These are phyloP conservation scores for Drosophila suzukii DNA, from an alignment of 1,140 invertebrate species.

Conservation along the genomic window DNA sequence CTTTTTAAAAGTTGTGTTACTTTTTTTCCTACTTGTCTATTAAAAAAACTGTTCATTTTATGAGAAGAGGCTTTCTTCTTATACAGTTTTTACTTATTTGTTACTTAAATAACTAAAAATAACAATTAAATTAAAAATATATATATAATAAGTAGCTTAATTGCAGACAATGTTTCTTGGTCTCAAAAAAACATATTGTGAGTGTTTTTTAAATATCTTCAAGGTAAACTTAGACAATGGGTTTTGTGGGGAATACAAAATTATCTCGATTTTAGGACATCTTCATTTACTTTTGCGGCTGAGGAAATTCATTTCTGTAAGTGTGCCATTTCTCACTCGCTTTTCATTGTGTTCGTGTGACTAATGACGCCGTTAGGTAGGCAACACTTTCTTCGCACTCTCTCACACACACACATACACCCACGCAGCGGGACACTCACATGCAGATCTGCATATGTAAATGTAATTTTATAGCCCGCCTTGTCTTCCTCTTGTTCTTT, in stretches of 20 bases:
- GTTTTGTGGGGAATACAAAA: conserved; percentile 7
- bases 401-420: not conserved
- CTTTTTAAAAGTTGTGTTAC: too few relatives aligned
- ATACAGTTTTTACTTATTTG: too few relatives aligned
- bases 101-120: too few relatives aligned
- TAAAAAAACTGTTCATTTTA: too few relatives aligned
- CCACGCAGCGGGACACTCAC: conserved; percentile 9
- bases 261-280: conserved; percentile 19
- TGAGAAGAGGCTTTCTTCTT: too few relatives aligned
- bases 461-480: conserved; percentile 47
- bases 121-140: not conserved
- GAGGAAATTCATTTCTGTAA: conserved; percentile 26
- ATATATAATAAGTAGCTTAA: not conserved
- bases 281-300: conserved; percentile 26
- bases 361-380: conserved; percentile 61
- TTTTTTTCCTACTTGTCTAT: too few relatives aligned
- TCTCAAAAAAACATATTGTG: conserved; percentile 2
- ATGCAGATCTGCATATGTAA: conserved; percentile 43
- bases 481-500: conserved; percentile 23
- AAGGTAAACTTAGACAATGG: conserved; percentile 14
- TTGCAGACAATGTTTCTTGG: too few relatives aligned
- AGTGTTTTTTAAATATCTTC: not conserved
- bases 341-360: conserved; percentile 9
- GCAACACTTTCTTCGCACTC: conserved; percentile 62
- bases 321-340: conserved; percentile 30